Evolutionary conservation across 2,888 invertebrate species (phyloP), one percentile per base, ranked within the genome.

Genomic region (Crepidodera aurea): DNA sequence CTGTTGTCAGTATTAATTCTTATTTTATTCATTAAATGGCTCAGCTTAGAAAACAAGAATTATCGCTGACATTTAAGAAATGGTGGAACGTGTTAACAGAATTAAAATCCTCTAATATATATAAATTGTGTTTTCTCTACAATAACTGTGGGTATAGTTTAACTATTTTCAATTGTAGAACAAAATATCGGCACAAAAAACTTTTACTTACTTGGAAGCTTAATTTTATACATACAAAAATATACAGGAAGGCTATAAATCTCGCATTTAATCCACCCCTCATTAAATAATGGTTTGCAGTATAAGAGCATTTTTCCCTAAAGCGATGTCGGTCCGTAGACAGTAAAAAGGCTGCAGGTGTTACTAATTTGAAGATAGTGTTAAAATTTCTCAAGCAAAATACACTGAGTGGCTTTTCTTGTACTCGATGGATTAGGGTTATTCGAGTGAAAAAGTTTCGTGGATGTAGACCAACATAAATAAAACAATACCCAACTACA

Each of bases 351-450:
- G 15, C 25, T 56, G 56, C 56, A 56, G 56, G 56, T 56, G 56
- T 56, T 56, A 56, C 56, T 56, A 56, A 56, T 56, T 56, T 56
- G 56, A 56, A 56, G 56, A 56, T 56, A 56, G 56, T 56, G 56
- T 56, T 56, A 56, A 56, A 56, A 56, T 56, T 56, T 56, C 56
- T 56, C 56, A 56, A 56, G 46, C 56, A 56, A 56, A 56, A 56
- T 56, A 56, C 46, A 56, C 42, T 48, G 48, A 62, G 62, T 54
- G 58, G 42, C 40, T 58, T 62, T 62, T 54, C 58, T 54, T 58
- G 62, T 54, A 19, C 58, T 13, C 46, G 50, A 54, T 40, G 50
- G 48, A 58, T 58, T 53, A 40, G 40, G 54, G 54, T 48, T 54
- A 62, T 50, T 50, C 58, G 32, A 62, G 58, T 48, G 50, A 42